phyloP scores from a whole-genome alignment of 2,113 vertebrate genomes.

The Hippopotamus amphibius region DNA sequence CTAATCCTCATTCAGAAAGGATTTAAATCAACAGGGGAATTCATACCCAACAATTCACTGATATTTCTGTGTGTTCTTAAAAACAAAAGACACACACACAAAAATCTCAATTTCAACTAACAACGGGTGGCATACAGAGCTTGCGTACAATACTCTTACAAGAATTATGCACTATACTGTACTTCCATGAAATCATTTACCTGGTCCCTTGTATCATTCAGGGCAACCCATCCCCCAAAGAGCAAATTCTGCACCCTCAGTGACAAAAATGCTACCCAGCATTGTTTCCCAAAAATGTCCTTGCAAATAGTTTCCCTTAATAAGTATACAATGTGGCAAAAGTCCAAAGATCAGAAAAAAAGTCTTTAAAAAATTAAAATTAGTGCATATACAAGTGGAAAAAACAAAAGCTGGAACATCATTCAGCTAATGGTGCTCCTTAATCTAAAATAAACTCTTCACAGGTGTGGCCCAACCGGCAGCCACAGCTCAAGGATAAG shows the following conservation, averaged over 20 bases:
- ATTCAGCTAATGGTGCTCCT: constrained; percentile 92
- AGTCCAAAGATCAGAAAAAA: constrained; percentile 91
- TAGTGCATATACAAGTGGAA: constrained; percentile 98
- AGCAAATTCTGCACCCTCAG: constrained; percentile 87
- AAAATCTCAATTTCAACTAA: constrained; percentile 81
- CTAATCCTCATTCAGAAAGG: constrained; percentile 78
- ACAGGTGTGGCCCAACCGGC: constrained; percentile 90
- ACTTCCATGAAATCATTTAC: constrained; percentile 87
- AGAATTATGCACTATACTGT: constrained; percentile 82
- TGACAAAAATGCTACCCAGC: constrained; percentile 87
- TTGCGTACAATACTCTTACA: constrained; percentile 85
- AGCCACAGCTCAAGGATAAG: constrained; percentile 92
- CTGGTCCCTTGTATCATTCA: constrained; percentile 87
- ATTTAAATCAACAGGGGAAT: constrained; percentile 81
- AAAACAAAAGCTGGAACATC: constrained; percentile 96
- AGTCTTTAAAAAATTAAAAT: constrained; percentile 96
- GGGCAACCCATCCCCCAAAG: constrained; percentile 86
- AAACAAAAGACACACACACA: background rate
- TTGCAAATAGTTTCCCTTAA: constrained; percentile 89
- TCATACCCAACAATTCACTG: constrained; percentile 76
- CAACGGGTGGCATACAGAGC: constrained; percentile 87
- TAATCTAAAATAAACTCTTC: constrained; percentile 94
- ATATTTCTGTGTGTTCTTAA: constrained; percentile 76
- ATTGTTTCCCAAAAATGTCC: constrained; percentile 85
- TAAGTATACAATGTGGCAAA: constrained; percentile 93